phyloP scores from a whole-genome alignment of 2,888 invertebrate species.

The Macropis europaea region DNA sequence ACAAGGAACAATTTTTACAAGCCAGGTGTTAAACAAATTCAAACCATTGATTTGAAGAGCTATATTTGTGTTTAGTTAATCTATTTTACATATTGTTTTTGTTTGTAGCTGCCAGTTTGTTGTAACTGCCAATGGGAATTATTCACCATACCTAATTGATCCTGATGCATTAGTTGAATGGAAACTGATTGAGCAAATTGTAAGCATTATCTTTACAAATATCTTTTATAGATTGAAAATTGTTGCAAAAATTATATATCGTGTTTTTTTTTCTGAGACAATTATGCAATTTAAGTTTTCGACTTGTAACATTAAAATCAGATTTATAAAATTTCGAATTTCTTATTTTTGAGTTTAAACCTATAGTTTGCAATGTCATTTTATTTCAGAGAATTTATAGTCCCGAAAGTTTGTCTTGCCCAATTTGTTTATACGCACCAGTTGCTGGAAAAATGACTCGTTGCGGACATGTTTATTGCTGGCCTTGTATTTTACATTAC shows the following conservation, averaged over 20 bases:
- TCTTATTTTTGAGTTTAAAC: too few species aligned
- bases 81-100: neutral
- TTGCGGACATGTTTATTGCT: constrained; percentile 98
- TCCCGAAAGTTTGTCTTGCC: constrained; percentile 88
- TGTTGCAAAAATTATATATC: neutral
- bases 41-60: too few species aligned
- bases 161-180: constrained; percentile 95
- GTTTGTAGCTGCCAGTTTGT: constrained; percentile 95
- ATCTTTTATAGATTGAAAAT: neutral
- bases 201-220: constrained; percentile 85
- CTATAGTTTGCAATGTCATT: neutral
- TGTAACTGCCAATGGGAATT: constrained; percentile 90
- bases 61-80: neutral
- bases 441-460: constrained; percentile 94
- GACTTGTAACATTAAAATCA: too few species aligned
- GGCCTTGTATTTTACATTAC: constrained; percentile 97
- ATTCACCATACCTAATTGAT: constrained; percentile 88
- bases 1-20: constrained; percentile 96
- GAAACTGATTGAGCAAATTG: constrained; percentile 96
- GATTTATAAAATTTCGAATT: too few species aligned
- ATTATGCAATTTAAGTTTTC: too few species aligned
- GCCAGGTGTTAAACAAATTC: constrained; percentile 89
- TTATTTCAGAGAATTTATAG: constrained; percentile 83
- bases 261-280: neutral
- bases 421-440: constrained; percentile 94